Evolutionary conservation across 2,797 vertebrate species (phyloP), one percentile per base, ranked within the genome.

Genomic region (Cynodonichthys magdalenae): DNA sequence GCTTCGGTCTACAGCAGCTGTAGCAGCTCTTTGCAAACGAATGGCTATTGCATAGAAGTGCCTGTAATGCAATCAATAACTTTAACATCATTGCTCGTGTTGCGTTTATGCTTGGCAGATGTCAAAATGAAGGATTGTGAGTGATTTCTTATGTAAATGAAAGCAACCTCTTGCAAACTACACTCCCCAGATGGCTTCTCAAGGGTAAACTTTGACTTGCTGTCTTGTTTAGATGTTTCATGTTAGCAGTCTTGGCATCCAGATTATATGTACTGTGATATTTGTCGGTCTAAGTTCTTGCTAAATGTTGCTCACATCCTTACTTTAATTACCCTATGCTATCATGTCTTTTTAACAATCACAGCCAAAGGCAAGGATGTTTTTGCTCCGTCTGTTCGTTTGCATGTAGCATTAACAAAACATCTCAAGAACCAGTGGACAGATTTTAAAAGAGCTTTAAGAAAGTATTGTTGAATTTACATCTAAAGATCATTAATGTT

Each of bases 121-220:
- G 86, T 92, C 91, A 89, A 71, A 82, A 79, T 92, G 88, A 95
- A 85, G 79, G 82, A 92, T 86, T 78, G 79, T 89, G 88, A 86
- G 81, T 89, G 89, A 91, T 91, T 92, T 88, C 80, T 73, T 86
- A 92, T 91, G 89, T 87, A 93, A 94, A 94, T 93, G 80, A 87
- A 86, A 87, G 74, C 66, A 69, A 80, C 80, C 79, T 78, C 74
- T 75, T 6, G 86, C 15, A 62, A 79, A 70, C 65, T 34, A 66
- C 62, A 80, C 53, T 80, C 74, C 68, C 24, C 65, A 53, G n/a
- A 78, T 80, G 72, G 69, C 85, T 75, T 86, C 86, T 91, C 83
- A 93, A 92, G 92, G 90, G 81, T 89, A 80, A 80, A 72, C 80
- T 57, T 63, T 11, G 59, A 66, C 49, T 71, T 76, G 64, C 61